Evolutionary conservation across 2,797 vertebrate species (phyloP).

Genomic region (Apodemus agrarius): DNA sequence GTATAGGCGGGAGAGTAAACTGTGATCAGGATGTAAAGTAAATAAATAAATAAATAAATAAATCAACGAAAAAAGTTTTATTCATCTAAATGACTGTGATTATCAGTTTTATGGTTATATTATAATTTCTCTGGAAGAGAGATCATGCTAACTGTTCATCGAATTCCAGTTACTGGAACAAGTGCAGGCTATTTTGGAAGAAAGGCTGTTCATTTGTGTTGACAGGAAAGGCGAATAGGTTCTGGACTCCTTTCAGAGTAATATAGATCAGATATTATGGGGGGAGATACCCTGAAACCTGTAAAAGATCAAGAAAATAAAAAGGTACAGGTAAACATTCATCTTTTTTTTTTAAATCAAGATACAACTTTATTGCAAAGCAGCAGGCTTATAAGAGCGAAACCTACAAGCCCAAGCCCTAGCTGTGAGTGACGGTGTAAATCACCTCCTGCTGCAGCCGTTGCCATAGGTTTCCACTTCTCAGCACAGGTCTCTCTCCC

Average conservation of each 20-base stretch:
- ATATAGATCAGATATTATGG: neutral
- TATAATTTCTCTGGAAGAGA: neutral
- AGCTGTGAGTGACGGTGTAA: no score
- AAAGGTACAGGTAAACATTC: neutral
- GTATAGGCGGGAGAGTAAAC: no score
- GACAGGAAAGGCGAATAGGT: neutral
- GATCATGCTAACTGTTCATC: neutral
- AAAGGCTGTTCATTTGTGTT: neutral
- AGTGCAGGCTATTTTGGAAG: neutral
- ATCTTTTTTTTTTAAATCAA: no score
- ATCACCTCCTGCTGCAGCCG: no score
- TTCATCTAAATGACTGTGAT: neutral
- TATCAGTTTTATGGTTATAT: neutral
- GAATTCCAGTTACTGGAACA: neutral
- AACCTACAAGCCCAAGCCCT: no score
- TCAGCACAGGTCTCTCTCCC: no score
- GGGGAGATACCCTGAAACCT: neutral
- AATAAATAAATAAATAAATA: no score
- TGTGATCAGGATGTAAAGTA: no score
- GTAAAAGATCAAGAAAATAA: neutral
- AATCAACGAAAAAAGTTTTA: neutral
- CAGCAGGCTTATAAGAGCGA: no score
- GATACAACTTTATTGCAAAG: no score
- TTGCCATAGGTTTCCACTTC: no score
- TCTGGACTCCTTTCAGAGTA: neutral